phyloP scores from a whole-genome alignment of 2,113 vertebrate genomes.

The Dasyurus viverrinus region DNA sequence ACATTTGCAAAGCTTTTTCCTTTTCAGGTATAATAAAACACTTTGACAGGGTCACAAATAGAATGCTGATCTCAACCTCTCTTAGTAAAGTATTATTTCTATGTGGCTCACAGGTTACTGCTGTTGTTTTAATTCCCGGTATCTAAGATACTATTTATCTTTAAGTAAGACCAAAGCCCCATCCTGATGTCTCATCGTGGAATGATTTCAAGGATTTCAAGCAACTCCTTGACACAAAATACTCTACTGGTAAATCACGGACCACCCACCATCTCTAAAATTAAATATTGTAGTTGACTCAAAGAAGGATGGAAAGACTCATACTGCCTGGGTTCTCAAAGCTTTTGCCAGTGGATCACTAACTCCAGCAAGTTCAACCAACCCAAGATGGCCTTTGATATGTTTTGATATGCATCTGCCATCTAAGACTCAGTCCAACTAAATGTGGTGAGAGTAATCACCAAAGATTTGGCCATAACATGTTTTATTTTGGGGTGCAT shows the following conservation, averaged over 20 bases:
- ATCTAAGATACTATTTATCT: not conserved
- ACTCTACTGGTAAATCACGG: not conserved
- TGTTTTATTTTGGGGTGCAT: not conserved
- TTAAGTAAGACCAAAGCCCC: not conserved
- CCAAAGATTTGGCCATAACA: not conserved
- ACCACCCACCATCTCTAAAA: not conserved
- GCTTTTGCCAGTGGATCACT: not conserved
- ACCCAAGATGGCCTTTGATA: not conserved
- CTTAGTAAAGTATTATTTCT: not conserved
- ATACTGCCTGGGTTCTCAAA: not conserved
- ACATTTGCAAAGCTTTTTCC: not conserved
- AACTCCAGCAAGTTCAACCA: not conserved
- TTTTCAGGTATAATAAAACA: not conserved
- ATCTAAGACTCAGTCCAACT: not conserved
- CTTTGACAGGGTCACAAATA: not conserved
- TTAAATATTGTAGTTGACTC: not conserved
- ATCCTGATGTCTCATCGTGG: not conserved
- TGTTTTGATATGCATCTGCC: not conserved
- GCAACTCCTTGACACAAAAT: not conserved
- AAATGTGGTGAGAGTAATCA: not conserved
- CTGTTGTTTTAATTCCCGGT: not conserved
- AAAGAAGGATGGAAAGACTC: not conserved
- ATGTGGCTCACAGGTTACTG: not conserved
- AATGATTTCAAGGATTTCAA: not conserved
- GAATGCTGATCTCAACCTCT: not conserved